These are phyloP conservation scores for Coregonus ussuriensis DNA, from an alignment of 2,797 vertebrate species.

Conservation along the genomic window DNA sequence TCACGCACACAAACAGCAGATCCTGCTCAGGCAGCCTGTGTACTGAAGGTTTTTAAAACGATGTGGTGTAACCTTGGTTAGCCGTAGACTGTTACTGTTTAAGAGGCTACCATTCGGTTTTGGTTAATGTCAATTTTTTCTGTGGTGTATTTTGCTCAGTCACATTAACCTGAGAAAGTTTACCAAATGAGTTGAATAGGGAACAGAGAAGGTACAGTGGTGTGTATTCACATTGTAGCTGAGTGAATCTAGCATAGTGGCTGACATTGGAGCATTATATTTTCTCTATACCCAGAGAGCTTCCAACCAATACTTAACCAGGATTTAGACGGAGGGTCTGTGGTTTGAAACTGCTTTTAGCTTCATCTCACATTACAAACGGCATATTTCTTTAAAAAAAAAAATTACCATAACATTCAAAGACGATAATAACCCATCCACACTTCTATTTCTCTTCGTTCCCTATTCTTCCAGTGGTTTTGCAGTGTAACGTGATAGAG, in stretches of 20 bases:
- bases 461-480: not conserved
- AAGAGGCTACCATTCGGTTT: not conserved
- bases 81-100: not conserved
- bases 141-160: slow-evolving; percentile 1
- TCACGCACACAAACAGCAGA: not conserved
- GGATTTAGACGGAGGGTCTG: not conserved
- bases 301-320: not conserved
- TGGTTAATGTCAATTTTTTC: not conserved
- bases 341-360: not conserved
- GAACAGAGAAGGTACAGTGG: not conserved
- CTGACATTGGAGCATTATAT: not conserved
- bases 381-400: not conserved
- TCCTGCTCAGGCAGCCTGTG: slow-evolving; percentile 13
- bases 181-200: not conserved
- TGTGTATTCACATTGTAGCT: not conserved
- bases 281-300: not conserved
- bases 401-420: not conserved
- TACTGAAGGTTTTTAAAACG: slow-evolving; percentile 26
- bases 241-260: not conserved
- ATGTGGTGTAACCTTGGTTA: slow-evolving; percentile 4
- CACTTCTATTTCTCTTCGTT: slow-evolving; percentile 9
- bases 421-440: not conserved
- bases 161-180: not conserved
- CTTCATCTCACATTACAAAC: not conserved
- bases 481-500: slow-evolving; percentile 17